Percentiles rank a stretch among this genome's conserved stretches.
These are phyloP conservation scores for Diorhabda carinulata DNA, from an alignment of 1,140 invertebrate genomes.

Conservation along the genomic window DNA sequence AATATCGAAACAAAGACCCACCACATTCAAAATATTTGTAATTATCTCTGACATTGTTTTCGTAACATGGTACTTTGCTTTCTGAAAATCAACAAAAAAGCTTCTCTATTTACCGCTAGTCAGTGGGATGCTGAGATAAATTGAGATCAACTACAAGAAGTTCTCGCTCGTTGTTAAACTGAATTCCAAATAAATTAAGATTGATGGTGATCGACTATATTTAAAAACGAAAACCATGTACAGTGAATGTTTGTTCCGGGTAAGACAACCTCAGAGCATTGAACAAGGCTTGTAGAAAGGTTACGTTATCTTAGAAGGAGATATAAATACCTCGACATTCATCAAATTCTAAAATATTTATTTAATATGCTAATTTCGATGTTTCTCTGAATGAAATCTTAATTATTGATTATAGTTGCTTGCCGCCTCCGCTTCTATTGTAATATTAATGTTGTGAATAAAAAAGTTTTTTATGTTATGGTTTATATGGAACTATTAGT, in stretches of 20 bases:
- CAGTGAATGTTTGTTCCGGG: not conserved
- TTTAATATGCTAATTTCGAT: conserved; percentile 3
- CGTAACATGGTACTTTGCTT: not conserved
- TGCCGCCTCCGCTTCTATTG: too few relatives aligned
- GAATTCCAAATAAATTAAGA: not conserved
- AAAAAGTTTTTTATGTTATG: too few relatives aligned
- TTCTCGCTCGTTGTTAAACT: not conserved
- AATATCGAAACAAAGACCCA: not conserved
- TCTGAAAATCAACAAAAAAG: not conserved
- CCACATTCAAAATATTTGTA: not conserved
- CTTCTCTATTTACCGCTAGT: not conserved
- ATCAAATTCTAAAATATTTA: not conserved
- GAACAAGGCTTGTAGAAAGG: not conserved
- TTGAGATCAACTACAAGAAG: not conserved
- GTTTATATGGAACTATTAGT: too few relatives aligned
- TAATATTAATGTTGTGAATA: too few relatives aligned
- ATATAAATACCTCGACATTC: not conserved
- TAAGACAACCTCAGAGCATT: not conserved
- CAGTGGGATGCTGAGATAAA: not conserved
- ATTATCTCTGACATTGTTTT: not conserved
- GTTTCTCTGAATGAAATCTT: not conserved
- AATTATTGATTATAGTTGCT: not conserved
- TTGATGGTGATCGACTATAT: not conserved
- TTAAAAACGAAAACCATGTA: conserved; percentile 2
- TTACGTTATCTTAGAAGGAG: not conserved